These are phyloP conservation scores for Apogon talboti DNA, from an alignment of 2,797 vertebrate genomes.

Conservation along the genomic window DNA sequence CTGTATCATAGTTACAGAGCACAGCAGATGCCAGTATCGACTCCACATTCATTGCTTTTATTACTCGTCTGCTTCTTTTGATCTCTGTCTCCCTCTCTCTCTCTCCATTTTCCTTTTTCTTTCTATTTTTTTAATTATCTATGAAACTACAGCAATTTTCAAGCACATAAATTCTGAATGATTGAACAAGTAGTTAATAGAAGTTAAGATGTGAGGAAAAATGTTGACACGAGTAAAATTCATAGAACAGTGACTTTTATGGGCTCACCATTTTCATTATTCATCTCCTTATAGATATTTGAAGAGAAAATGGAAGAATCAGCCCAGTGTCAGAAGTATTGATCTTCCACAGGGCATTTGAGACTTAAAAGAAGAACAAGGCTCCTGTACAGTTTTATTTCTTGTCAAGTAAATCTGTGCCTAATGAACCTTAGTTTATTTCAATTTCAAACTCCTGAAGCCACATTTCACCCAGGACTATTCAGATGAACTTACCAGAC, in stretches of 20 bases:
- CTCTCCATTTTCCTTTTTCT: conserved; percentile 4
- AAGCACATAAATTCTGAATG: conserved; percentile 16
- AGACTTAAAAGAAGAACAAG: conserved; percentile 15
- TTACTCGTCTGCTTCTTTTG: conserved; percentile 19
- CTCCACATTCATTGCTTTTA: conserved; percentile 63
- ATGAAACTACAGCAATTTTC: conserved; percentile 22
- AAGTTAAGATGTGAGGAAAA: conserved; percentile 44
- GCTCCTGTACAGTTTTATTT: conserved; percentile 17
- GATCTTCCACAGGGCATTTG: not conserved
- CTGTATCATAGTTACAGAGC: conserved; percentile 65
- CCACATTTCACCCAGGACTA: conserved; percentile 35
- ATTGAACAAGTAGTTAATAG: conserved; percentile 42
- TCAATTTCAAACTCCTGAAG: conserved; percentile 37
- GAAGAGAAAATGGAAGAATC: not conserved
- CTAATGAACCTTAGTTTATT: conserved; percentile 40
- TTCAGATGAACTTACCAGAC: conserved; percentile 53
- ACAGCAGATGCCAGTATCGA: conserved; percentile 65
- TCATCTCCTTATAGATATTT: conserved; percentile 3
- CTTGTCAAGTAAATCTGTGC: conserved; percentile 7
- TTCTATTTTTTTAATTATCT: not conserved
- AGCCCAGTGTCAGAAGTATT: not conserved
- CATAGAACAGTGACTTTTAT: conserved; percentile 7
- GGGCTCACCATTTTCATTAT: not conserved
- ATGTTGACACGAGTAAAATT: conserved; percentile 17
- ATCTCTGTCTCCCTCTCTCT: conserved; percentile 9